These are phyloP conservation scores for Germaria angustata DNA, from an alignment of 2,888 invertebrate genomes.

Conservation along the genomic window DNA sequence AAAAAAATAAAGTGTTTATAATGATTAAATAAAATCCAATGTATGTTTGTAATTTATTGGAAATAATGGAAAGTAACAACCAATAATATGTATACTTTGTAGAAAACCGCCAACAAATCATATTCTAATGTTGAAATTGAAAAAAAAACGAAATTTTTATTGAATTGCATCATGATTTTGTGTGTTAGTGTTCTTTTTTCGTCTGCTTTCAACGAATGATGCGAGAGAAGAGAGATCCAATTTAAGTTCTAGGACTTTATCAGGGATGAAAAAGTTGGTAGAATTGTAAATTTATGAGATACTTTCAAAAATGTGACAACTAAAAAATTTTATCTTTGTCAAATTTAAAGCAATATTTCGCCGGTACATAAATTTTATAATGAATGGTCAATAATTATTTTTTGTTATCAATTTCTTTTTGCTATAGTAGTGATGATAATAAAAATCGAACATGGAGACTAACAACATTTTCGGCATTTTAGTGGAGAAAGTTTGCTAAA, in stretches of 20 bases:
- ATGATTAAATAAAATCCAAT: slow-evolving; percentile 32
- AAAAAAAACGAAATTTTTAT: slow-evolving; percentile 54
- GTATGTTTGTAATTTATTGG: slow-evolving; percentile 6
- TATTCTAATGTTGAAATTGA: not conserved
- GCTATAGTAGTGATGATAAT: too few species aligned
- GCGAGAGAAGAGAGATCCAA: slow-evolving; percentile 15
- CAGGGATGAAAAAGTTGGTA: not conserved
- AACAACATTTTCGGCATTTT: too few species aligned
- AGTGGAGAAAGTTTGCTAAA: too few species aligned
- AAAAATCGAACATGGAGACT: too few species aligned
- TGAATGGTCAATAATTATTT: not conserved
- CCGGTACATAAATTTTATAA: not conserved
- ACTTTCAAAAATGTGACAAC: not conserved
- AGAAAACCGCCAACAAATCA: slow-evolving; percentile 21
- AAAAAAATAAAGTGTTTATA: slow-evolving; percentile 6
- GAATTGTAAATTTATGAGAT: not conserved
- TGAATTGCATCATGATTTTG: slow-evolving; percentile 60
- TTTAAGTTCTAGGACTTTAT: not conserved
- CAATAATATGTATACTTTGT: not conserved
- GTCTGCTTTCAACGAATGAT: not conserved
- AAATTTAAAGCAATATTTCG: not conserved
- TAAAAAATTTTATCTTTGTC: too few species aligned
- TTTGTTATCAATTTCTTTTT: not conserved
- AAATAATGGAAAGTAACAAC: not conserved
- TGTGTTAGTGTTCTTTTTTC: slow-evolving; percentile 1